These are phyloP conservation scores for Hyles vespertilio DNA, from an alignment of 1,140 invertebrate genomes.

Conservation along the genomic window DNA sequence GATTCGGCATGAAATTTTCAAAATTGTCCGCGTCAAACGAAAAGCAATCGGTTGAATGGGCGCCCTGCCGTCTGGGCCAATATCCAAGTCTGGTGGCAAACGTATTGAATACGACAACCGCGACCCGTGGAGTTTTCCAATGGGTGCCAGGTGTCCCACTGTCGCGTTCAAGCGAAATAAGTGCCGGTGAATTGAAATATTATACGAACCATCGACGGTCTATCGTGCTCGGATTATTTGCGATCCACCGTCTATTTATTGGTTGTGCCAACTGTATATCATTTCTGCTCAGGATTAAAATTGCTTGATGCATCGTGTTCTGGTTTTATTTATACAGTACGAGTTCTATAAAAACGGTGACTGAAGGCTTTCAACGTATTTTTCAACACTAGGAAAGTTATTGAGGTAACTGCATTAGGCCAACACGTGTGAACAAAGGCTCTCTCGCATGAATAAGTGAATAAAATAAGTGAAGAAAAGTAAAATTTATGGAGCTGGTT, in stretches of 20 bases:
- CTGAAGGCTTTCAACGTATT: too few species aligned
- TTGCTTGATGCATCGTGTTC: too few species aligned
- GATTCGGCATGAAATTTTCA: background rate
- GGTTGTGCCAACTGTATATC: background rate
- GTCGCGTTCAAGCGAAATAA: conserved; percentile 36
- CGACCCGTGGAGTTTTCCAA: conserved; percentile 31
- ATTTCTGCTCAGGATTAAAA: too few species aligned
- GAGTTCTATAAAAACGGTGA: too few species aligned
- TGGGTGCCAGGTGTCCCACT: conserved; percentile 31
- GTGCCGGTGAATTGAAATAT: conserved; percentile 46
- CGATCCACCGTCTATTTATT: conserved; percentile 17
- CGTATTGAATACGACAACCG: conserved; percentile 28
- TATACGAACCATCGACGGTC: conserved; percentile 37
- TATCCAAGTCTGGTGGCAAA: background rate
- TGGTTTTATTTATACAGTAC: too few species aligned
- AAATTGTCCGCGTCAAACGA: conserved; percentile 1
- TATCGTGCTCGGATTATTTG: conserved; percentile 31
- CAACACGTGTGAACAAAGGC: too few species aligned
- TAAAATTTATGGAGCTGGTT: too few species aligned
- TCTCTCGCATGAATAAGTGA: too few species aligned
- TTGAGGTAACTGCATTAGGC: too few species aligned
- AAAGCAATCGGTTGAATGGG: conserved; percentile 6
- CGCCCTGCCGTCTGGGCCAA: conserved; percentile 1
- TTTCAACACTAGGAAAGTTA: too few species aligned
- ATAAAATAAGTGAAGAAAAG: too few species aligned